These are phyloP conservation scores for Dipodomys spectabilis DNA, from an alignment of 2,113 vertebrate species.

Conservation along the genomic window DNA sequence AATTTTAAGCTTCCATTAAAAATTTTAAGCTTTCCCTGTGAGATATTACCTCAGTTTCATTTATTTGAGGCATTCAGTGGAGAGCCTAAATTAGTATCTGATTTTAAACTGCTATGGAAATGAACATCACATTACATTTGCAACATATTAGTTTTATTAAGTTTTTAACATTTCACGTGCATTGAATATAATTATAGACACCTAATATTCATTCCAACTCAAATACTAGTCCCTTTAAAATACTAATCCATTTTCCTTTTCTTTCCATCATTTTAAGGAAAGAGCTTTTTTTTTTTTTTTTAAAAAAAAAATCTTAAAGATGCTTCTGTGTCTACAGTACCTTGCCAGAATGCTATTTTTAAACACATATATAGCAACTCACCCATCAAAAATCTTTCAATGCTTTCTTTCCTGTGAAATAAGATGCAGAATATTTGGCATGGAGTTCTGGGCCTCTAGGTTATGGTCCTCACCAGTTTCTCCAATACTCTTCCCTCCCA, in stretches of 20 bases:
- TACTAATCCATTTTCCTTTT: neutral
- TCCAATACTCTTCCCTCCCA: neutral
- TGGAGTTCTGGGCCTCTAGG: neutral
- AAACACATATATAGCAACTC: neutral
- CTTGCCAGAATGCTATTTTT: neutral
- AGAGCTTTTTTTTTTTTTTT: too few species aligned
- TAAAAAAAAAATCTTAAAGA: neutral
- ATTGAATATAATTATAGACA: constrained; percentile 40
- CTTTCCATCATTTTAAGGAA: neutral
- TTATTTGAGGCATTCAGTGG: constrained; percentile 40
- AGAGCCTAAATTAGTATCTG: constrained; percentile 40
- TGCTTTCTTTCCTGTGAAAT: constrained; percentile 6
- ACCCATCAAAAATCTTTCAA: neutral
- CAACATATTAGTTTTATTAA: constrained; percentile 53
- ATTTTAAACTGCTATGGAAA: constrained; percentile 54
- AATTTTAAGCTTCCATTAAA: constrained; percentile 40
- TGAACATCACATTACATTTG: constrained; percentile 39
- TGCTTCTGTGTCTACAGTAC: neutral
- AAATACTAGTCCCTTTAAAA: constrained; percentile 49
- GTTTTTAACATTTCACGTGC: neutral
- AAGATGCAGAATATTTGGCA: neutral
- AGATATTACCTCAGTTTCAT: constrained; percentile 24
- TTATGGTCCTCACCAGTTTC: neutral
- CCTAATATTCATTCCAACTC: constrained; percentile 6
- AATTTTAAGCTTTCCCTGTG: constrained; percentile 11